Evolutionary conservation across 1,140 invertebrate genomes (phyloP).

Genomic region (Maconellicoccus hirsutus): DNA sequence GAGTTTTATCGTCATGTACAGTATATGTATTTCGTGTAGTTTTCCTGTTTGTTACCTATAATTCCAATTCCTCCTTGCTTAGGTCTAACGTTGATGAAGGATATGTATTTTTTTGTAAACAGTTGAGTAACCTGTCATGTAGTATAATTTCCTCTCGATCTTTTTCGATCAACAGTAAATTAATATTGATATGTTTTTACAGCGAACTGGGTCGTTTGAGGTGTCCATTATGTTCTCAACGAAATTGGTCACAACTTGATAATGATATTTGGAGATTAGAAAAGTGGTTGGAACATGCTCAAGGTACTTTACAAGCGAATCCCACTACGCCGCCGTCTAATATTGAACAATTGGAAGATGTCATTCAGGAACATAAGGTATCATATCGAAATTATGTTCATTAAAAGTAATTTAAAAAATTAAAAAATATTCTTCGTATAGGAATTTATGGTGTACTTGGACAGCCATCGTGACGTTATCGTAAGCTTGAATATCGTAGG

Average conservation of each 20-base stretch:
- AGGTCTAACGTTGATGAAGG: conserved; percentile 28
- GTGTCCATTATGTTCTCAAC: conserved; percentile 66
- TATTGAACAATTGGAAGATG: conserved; percentile 72
- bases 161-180: background rate
- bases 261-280: conserved; percentile 80
- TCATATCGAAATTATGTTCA: background rate
- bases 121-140: conserved; percentile 28
- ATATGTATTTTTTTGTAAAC: conserved; percentile 30
- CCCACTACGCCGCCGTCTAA: conserved; percentile 53
- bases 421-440: conserved; percentile 36
- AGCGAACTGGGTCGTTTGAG: conserved; percentile 63
- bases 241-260: conserved; percentile 78
- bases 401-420: too few species aligned
- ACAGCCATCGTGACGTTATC: conserved; percentile 76
- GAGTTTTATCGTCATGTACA: background rate
- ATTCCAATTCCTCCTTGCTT: background rate
- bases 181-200: conserved; percentile 26
- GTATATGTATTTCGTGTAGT: too few species aligned
- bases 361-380: conserved; percentile 57
- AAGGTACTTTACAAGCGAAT: conserved; percentile 56
- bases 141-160: background rate
- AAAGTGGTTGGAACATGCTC: conserved; percentile 79
- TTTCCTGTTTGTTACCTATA: too few species aligned
- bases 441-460: conserved; percentile 75
- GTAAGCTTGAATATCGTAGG: conserved; percentile 75